These are phyloP conservation scores for Pterois miles DNA, from an alignment of 2,797 vertebrate species.

Conservation along the genomic window DNA sequence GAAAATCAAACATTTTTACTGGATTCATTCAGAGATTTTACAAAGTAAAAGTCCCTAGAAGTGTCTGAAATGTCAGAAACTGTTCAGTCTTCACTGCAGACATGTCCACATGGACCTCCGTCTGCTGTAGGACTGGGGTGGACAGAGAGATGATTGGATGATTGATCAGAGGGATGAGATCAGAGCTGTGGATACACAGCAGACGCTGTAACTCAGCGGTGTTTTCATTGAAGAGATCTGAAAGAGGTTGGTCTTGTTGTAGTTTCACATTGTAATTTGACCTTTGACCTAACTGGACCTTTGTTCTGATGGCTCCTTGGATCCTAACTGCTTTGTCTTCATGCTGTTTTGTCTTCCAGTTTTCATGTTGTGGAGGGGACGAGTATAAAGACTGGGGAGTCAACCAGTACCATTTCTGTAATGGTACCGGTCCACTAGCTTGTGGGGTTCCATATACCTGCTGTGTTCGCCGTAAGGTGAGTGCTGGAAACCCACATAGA, in stretches of 20 bases:
- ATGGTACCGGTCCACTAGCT: slow-evolving; percentile 86
- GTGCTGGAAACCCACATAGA: slow-evolving; percentile 4
- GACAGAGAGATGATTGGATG: not conserved
- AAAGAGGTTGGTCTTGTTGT: not conserved
- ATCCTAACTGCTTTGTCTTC: not conserved
- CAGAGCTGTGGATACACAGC: not conserved
- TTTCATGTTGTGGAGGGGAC: slow-evolving; percentile 92
- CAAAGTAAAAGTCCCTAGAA: no score
- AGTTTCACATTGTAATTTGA: not conserved
- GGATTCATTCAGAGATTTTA: no score
- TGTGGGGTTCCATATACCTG: slow-evolving; percentile 93
- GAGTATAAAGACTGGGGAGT: slow-evolving; percentile 91
- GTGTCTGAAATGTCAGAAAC: slow-evolving; percentile 7
- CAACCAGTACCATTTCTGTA: slow-evolving; percentile 92
- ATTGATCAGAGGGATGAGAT: not conserved
- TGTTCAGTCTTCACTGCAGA: not conserved
- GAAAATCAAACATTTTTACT: no score
- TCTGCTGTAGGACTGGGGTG: not conserved
- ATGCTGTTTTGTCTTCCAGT: slow-evolving; percentile 72
- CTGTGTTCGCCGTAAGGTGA: slow-evolving; percentile 82
- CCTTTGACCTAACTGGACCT: no score
- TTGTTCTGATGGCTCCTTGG: not conserved
- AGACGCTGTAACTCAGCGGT: not conserved
- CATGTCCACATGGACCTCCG: not conserved
- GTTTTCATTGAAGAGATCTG: not conserved